Evolutionary conservation across 2,888 invertebrate genomes (phyloP).

Genomic region (Ennomos quercinarius): DNA sequence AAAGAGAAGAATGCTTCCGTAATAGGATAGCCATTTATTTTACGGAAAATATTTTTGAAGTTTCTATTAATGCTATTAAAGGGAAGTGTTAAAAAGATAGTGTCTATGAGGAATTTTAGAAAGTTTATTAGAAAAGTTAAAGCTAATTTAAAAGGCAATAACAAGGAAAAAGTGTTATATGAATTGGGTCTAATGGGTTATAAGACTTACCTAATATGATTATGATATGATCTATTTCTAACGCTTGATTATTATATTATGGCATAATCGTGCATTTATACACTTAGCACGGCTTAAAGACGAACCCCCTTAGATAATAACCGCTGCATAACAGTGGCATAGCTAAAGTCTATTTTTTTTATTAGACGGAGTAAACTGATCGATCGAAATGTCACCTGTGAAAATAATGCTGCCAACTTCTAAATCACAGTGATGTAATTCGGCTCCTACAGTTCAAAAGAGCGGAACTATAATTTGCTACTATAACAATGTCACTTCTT

Average conservation of each 20-base stretch:
- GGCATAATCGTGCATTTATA: constrained; percentile 1
- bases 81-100: constrained; percentile 27
- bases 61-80: constrained; percentile 18
- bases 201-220: not conserved
- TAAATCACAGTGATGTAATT: too few relatives aligned
- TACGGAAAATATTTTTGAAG: constrained; percentile 12
- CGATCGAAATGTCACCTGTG: too few relatives aligned
- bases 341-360: too few relatives aligned
- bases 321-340: too few relatives aligned
- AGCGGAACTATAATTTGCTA: too few relatives aligned
- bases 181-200: constrained; percentile 4
- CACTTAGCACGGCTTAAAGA: not conserved
- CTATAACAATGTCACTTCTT: too few relatives aligned
- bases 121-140: not conserved
- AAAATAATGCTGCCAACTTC: too few relatives aligned
- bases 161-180: not conserved
- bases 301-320: too few relatives aligned
- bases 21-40: constrained; percentile 10
- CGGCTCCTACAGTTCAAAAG: too few relatives aligned
- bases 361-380: too few relatives aligned
- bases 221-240: constrained; percentile 5
- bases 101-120: constrained; percentile 20
- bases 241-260: constrained; percentile 1
- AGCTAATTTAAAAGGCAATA: constrained; percentile 13
- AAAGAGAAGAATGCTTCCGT: constrained; percentile 20